Conservation (phyloP, 2,113 vertebrate species). For the Electrona antarctica region DNA sequence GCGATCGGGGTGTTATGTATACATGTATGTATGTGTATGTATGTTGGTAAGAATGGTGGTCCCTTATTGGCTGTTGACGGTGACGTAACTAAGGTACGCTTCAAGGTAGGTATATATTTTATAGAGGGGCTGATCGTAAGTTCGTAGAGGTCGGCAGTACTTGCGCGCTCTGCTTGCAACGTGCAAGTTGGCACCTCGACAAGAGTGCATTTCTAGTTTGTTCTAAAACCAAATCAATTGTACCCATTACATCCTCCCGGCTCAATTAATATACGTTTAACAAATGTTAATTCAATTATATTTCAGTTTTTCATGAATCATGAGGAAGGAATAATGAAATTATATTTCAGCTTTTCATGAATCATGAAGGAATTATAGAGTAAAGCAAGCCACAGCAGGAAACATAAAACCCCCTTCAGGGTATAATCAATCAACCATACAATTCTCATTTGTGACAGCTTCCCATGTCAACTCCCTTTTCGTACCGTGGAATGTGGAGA, state of each 20-base stretch:
- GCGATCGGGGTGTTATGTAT: too few relatives aligned
- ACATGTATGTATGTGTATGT: too few relatives aligned
- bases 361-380: conserved; percentile 18
- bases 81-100: too few relatives aligned
- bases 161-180: too few relatives aligned
- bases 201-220: background rate
- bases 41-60: too few relatives aligned
- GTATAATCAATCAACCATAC: conserved; percentile 53
- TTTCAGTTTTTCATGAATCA: background rate
- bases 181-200: too few relatives aligned
- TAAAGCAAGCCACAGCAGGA: conserved; percentile 57
- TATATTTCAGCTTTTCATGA: background rate
- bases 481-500: conserved; percentile 7
- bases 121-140: too few relatives aligned
- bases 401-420: conserved; percentile 30
- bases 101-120: too few relatives aligned
- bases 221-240: background rate
- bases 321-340: background rate
- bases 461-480: background rate
- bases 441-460: conserved; percentile 1
- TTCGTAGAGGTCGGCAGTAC: too few relatives aligned
- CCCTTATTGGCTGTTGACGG: too few relatives aligned
- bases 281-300: background rate
- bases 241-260: too few relatives aligned
- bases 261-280: background rate